Percentiles rank a stretch among this genome's conserved stretches.
Evolutionary conservation across 2,113 vertebrate species (phyloP).

Genomic region (Cinclus cinclus): DNA sequence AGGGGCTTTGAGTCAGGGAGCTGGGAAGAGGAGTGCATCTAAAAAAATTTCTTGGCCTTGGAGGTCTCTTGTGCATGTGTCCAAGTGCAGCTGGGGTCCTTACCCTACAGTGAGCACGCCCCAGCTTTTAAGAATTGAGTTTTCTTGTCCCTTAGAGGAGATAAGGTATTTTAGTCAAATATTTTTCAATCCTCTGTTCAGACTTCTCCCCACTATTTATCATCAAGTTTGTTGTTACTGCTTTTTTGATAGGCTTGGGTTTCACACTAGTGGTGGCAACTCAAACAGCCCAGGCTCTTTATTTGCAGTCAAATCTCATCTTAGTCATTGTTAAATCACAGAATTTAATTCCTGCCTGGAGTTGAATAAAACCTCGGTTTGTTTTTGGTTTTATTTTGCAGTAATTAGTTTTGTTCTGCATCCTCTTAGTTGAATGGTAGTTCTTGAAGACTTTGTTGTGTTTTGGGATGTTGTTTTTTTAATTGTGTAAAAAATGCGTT

Average conservation of each 20-base stretch:
- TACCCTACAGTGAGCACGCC: background rate
- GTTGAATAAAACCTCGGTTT: background rate
- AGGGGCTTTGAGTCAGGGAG: background rate
- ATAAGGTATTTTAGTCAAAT: background rate
- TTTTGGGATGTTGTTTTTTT: background rate
- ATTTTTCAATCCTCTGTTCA: background rate
- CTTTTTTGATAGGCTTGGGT: background rate
- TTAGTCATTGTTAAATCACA: background rate
- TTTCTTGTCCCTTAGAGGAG: background rate
- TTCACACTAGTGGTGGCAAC: background rate
- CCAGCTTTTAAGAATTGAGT: background rate
- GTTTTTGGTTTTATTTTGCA: background rate
- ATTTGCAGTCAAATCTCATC: background rate
- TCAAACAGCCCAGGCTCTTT: background rate
- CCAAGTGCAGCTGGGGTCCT: background rate
- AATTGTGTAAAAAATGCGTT: background rate
- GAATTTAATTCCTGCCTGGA: background rate
- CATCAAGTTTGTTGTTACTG: background rate
- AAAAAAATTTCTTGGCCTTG: background rate
- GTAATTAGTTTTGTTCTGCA: slow-evolving; percentile 41
- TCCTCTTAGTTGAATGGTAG: background rate
- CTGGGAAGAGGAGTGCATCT: background rate
- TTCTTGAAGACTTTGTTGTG: slow-evolving; percentile 35
- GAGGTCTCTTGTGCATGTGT: rapidly evolving
- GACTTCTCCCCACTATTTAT: background rate